Percentiles rank a stretch among this genome's conserved stretches.
Evolutionary conservation across 2,113 vertebrate genomes (phyloP).

Genomic region (Tinamus guttatus): DNA sequence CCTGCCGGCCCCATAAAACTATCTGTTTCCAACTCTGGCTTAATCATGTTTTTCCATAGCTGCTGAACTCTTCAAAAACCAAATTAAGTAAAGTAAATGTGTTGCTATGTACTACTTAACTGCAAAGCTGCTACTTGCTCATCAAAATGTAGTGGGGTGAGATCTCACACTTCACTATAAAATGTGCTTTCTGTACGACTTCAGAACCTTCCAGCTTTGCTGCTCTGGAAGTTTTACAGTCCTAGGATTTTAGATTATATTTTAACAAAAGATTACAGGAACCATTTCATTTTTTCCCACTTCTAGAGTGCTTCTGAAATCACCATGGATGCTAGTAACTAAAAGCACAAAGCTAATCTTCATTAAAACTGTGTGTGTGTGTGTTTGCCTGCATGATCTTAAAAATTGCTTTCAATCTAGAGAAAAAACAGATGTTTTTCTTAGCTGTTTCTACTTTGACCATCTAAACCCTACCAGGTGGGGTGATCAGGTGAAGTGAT

Average conservation of each 20-base stretch:
- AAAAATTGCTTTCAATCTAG: background rate
- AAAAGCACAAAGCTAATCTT: accelerated
- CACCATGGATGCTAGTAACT: background rate
- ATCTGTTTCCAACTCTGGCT: background rate
- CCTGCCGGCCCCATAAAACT: background rate
- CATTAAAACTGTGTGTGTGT: accelerated
- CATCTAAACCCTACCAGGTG: background rate
- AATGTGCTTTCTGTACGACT: background rate
- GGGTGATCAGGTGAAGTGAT: background rate
- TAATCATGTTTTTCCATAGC: background rate
- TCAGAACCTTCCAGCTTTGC: background rate
- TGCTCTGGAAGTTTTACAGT: background rate
- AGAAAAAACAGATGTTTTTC: background rate
- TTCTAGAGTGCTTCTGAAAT: background rate
- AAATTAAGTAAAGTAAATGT: background rate
- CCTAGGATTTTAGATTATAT: background rate
- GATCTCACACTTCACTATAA: background rate
- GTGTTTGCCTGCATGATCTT: background rate
- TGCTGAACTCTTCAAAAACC: background rate
- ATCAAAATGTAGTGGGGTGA: background rate
- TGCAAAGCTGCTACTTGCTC: background rate
- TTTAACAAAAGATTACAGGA: background rate
- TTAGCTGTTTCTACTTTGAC: background rate
- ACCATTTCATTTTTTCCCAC: background rate
- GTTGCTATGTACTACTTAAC: background rate